A percentile compares a stretch with the other conserved stretches of the same genome.
These are phyloP conservation scores for Epizoanthus rinbou DNA, from an alignment of 92 coral and sea anemone species.

Conservation along the genomic window DNA sequence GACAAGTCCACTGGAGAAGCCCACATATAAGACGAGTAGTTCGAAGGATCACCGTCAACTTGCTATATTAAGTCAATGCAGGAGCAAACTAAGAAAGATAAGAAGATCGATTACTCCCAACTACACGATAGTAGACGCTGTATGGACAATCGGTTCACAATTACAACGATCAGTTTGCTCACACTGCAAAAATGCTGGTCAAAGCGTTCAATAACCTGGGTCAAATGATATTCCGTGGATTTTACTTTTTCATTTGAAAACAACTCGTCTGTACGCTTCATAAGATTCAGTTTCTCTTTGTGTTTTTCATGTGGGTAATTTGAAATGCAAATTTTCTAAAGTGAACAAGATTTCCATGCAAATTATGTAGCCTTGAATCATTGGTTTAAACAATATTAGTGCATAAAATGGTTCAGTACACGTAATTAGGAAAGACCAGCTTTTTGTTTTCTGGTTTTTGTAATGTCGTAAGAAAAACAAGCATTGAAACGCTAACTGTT, in stretches of 20 bases:
- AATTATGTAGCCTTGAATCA: slow-evolving; percentile 12
- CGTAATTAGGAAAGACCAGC: neutral
- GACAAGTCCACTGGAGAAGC: neutral
- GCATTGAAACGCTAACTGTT: no score
- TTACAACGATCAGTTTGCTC: no score
- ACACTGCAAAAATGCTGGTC: neutral
- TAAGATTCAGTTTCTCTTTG: slow-evolving; percentile 17
- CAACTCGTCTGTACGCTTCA: slow-evolving; percentile 32
- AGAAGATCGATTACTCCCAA: neutral
- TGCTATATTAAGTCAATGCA: neutral
- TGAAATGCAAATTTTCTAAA: slow-evolving; percentile 42
- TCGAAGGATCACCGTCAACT: neutral
- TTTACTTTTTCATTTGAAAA: neutral
- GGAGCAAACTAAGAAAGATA: neutral
- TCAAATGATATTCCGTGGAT: neutral
- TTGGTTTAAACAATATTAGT: slow-evolving; percentile 13
- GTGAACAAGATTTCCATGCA: slow-evolving; percentile 35
- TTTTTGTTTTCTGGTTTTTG: slow-evolving; percentile 1
- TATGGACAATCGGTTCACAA: no score
- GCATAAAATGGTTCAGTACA: neutral
- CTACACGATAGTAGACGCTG: neutral
- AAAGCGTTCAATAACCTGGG: no score
- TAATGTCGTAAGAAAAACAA: neutral
- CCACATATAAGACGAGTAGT: neutral
- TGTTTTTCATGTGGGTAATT: slow-evolving; percentile 23